Base-by-base conservation (phyloP, 2,797 vertebrate genomes). In the Phalloptychus januarius region DNA sequence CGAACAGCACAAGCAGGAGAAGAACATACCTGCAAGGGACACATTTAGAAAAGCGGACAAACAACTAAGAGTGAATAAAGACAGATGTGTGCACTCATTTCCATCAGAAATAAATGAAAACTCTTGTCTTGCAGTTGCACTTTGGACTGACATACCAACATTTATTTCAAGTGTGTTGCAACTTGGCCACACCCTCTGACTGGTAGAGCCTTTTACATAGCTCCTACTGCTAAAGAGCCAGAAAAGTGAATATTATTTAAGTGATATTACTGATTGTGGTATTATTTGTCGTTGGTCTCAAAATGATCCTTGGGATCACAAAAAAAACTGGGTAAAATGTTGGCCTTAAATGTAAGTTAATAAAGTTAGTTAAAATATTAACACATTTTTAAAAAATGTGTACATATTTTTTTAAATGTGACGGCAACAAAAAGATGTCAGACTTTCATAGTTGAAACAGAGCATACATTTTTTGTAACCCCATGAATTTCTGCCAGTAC, bases 1-100 rank as follows among this genome's bases (percentile, higher is more conserved):
- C 96, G 86, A 99, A 99, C 67, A 99, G 94, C 48, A 97, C 80
- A 44, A 97, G 94, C 33, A 99, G 95, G 63, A 99, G 95, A 86
- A 99, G 86, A 25, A 98, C 93, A 0, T 96, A 98, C 98, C 98
- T 99, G 85, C 48, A 80, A 83, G 85, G 80, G 33, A 84, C 8
- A 75, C 6, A 65, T 0, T 25, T 38, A 8, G 33, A 38, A 77
- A 16, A 23, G 50, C n/a, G 72, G 40, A 63, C 46, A 12, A 50
- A 52, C 7, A 48, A 38, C 23, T 50, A 52, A 36, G 8, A 20
- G 20, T 56, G 18, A 3, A 33, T 15, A 2, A 63, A 36, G 11
- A 65, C 31, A 46, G 20, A 52, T 5, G 2, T 23, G 0, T 71
- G 44, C 11, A 3, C 18, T 23, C 6, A 46, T 61, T 38, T 73